phyloP scores from a whole-genome alignment of 2,888 invertebrate genomes.

The Bunonema sp. region DNA sequence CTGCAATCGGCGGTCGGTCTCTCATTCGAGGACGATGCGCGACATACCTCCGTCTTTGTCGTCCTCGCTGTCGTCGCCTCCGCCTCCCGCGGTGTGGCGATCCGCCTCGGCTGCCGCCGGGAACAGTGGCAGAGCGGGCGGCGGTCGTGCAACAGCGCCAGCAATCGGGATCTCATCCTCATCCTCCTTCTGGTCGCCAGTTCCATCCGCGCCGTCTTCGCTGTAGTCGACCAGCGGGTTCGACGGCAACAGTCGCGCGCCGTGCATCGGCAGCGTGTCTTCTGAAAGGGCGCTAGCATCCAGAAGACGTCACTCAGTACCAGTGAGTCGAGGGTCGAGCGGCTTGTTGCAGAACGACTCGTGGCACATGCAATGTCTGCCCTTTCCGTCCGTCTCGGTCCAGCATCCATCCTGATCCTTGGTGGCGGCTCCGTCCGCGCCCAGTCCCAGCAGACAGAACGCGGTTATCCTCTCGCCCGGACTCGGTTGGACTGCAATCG shows the following conservation, averaged over 20 bases:
- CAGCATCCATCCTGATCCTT: conserved; percentile 25
- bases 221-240: conserved; percentile 31
- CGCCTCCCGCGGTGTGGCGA: conserved; percentile 13
- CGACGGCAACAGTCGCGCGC: conserved; percentile 22
- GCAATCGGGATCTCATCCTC: neutral
- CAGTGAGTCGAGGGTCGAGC: no score
- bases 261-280: conserved; percentile 20
- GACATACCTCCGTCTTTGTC: neutral
- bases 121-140: conserved; percentile 15
- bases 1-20: no score
- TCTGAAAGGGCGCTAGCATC: conserved; percentile 7
- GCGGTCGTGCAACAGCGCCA: conserved; percentile 10
- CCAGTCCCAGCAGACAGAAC: conserved; percentile 26
- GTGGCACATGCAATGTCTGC: conserved; percentile 31
- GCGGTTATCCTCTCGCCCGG: conserved; percentile 24
- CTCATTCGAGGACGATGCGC: neutral
- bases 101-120: conserved; percentile 17
- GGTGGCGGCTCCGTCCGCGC: conserved; percentile 5
- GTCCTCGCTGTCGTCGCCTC: conserved; percentile 8
- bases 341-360: conserved; percentile 29
- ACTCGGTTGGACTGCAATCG: conserved; percentile 23
- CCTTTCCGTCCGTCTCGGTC: conserved; percentile 28
- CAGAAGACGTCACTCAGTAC: neutral
- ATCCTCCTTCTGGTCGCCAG: conserved; percentile 5
- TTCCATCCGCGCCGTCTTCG: conserved; percentile 13